Percentiles rank a stretch among this genome's conserved stretches.
phyloP scores from a whole-genome alignment of 2,888 invertebrate species.

The Ormyrus labotus region DNA sequence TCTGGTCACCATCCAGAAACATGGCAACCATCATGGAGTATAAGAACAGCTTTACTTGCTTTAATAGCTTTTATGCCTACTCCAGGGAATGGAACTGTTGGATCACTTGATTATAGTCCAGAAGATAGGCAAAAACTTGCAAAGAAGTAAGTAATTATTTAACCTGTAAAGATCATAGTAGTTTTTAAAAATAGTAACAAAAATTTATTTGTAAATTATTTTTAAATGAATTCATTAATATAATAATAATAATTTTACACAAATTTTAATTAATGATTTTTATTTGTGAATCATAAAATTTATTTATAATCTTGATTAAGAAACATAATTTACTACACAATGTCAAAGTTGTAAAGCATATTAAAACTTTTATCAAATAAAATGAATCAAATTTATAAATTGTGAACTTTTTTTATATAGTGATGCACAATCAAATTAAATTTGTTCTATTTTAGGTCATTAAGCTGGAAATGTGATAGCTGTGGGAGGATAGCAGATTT shows the following conservation, averaged over 20 bases:
- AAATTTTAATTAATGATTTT: too few relatives aligned
- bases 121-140: slow-evolving; percentile 89
- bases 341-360: too few relatives aligned
- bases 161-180: too few relatives aligned
- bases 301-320: neutral
- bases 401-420: too few relatives aligned
- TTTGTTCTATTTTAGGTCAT: slow-evolving; percentile 75
- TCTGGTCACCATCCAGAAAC: slow-evolving; percentile 98
- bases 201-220: too few relatives aligned
- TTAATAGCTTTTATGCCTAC: slow-evolving; percentile 97
- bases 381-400: too few relatives aligned
- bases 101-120: slow-evolving; percentile 91
- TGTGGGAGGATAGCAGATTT: slow-evolving; percentile 81
- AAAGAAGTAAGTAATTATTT: slow-evolving; percentile 79
- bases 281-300: neutral
- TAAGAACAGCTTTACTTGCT: slow-evolving; percentile 93
- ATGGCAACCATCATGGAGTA: slow-evolving; percentile 98
- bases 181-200: too few relatives aligned
- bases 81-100: slow-evolving; percentile 92
- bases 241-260: too few relatives aligned
- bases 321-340: too few relatives aligned
- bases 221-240: too few relatives aligned
- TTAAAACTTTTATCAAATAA: too few relatives aligned
- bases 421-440: neutral
- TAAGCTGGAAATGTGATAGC: slow-evolving; percentile 80